These are phyloP conservation scores for Charina bottae DNA, from an alignment of 2,113 vertebrate genomes.

Conservation along the genomic window DNA sequence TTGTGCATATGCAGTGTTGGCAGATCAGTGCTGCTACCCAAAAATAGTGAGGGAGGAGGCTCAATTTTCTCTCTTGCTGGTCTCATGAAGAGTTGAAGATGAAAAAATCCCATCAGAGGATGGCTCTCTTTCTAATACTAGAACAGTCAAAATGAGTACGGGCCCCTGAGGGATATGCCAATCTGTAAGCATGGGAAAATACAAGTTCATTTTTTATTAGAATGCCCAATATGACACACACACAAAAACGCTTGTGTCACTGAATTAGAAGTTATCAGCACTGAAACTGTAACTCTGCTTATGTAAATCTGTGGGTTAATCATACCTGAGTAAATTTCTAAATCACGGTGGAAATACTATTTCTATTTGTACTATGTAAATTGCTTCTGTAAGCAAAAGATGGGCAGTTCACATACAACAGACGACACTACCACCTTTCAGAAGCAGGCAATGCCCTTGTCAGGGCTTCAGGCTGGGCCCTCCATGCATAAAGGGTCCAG, in stretches of 20 bases:
- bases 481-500: background rate
- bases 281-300: background rate
- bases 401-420: background rate
- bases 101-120: background rate
- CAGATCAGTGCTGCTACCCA: background rate
- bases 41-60: background rate
- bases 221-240: background rate
- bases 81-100: background rate
- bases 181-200: background rate
- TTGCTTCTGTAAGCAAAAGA: background rate
- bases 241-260: too few relatives aligned
- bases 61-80: background rate
- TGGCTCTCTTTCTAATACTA: background rate
- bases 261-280: background rate
- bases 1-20: background rate
- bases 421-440: background rate
- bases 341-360: background rate
- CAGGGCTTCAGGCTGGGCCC: background rate
- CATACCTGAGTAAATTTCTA: background rate
- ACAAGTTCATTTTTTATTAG: background rate
- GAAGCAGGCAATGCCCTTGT: background rate
- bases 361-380: background rate
- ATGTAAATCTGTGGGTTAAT: background rate
- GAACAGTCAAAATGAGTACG: background rate
- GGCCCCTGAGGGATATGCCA: background rate